Conservation (phyloP, 2,888 invertebrate species). For the Toxonevra muliebris region DNA sequence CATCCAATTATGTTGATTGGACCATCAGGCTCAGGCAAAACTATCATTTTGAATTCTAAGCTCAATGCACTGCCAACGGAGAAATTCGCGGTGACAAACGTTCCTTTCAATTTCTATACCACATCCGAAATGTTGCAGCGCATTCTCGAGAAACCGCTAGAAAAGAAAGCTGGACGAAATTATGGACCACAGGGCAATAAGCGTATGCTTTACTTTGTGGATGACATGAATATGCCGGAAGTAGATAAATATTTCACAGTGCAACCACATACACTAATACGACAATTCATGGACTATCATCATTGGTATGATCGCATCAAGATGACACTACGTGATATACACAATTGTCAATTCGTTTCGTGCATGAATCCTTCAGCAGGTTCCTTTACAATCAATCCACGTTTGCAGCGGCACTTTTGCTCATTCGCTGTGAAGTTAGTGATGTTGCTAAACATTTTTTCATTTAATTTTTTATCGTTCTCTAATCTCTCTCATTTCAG, state of each 20-base stretch:
- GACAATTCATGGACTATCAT: constrained; percentile 92
- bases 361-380: constrained; percentile 98
- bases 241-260: constrained; percentile 94
- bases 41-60: constrained; percentile 88
- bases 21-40: constrained; percentile 89
- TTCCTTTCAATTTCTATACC: constrained; percentile 95
- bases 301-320: constrained; percentile 96
- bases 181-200: constrained; percentile 95
- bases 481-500: constrained; percentile 68
- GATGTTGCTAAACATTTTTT: neutral
- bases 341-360: constrained; percentile 92
- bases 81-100: constrained; percentile 84
- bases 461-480: neutral
- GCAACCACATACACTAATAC: constrained; percentile 91
- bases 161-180: constrained; percentile 94
- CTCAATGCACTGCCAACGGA: constrained; percentile 74
- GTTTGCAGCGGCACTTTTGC: constrained; percentile 88
- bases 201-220: constrained; percentile 91
- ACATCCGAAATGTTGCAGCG: constrained; percentile 91
- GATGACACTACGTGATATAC: constrained; percentile 86
- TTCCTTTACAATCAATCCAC: constrained; percentile 90
- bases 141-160: constrained; percentile 88
- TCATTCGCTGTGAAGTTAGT: constrained; percentile 82
- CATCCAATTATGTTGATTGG: constrained; percentile 93
- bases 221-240: constrained; percentile 98